Percentiles rank a stretch among this genome's conserved stretches.
Conservation (phyloP, 2,888 invertebrate genomes). For the Vanessa cardui region DNA sequence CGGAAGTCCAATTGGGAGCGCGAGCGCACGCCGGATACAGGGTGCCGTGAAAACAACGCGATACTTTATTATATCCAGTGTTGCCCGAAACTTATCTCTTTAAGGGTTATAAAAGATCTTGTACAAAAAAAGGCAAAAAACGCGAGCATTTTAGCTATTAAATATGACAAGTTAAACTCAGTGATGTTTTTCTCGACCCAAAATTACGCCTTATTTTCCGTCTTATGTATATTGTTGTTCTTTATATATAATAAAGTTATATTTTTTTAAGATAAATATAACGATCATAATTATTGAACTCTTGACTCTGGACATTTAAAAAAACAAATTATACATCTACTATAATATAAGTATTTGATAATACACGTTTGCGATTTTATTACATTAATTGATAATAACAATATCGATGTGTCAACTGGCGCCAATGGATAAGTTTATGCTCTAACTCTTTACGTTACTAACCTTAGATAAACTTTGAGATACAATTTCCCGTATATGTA, state of each 20-base stretch:
- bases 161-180: not conserved
- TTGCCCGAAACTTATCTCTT: conserved; percentile 13
- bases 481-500: conserved; percentile 59
- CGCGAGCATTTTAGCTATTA: not conserved
- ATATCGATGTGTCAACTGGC: conserved; percentile 58
- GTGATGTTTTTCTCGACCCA: too few species aligned
- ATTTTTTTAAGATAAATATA: not conserved
- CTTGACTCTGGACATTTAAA: conserved; percentile 14
- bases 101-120: not conserved
- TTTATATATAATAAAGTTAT: not conserved
- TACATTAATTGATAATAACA: conserved; percentile 32
- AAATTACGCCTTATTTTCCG: too few species aligned
- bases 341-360: conserved; percentile 5
- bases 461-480: conserved; percentile 72
- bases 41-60: conserved; percentile 69
- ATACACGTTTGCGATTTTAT: conserved; percentile 18
- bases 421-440: conserved; percentile 58
- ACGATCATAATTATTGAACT: conserved; percentile 11
- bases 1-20: conserved; percentile 82
- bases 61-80: conserved; percentile 37
- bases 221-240: not conserved
- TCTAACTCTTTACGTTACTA: conserved; percentile 65
- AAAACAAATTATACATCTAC: conserved; percentile 14
- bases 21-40: conserved; percentile 72
- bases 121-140: not conserved